Evolutionary conservation across 2,113 vertebrate species (phyloP), one percentile per base, ranked within the genome.

Genomic region (Rhegmatorhina hoffmannsi): DNA sequence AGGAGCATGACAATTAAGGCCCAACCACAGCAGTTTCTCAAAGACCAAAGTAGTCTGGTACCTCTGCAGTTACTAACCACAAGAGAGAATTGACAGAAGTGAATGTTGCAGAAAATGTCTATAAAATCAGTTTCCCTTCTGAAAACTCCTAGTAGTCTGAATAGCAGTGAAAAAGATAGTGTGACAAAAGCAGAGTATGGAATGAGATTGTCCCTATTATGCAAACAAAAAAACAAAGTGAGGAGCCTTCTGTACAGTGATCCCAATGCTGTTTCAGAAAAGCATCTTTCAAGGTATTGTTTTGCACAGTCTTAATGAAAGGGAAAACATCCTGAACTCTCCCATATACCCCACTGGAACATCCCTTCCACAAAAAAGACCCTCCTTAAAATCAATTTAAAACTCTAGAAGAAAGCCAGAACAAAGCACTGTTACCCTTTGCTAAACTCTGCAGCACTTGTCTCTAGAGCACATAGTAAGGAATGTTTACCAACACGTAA

Each of bases 121-220:
- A 46, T 3, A 28, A 62, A 52, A 12, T 53, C 2, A 5, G 1
- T 31, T 78, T 60, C 34, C 19, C 3, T 72, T 49, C n/a, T 31
- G 34, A 21, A 46, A 84, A 46, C 8, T 31, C 25, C 36, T 60
- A 15, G 38, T 84, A 28, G 58, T 29, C 10, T 49, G 25, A 68
- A 13, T 31, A 49, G 38, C 11, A 23, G 43, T 38, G 16, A 68
- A 82, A 82, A 14, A 1, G 40, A 17, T 33, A 66, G 13, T 19
- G 11, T 0, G 0, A 26, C 28, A 83, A 88, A 88, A 76, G 4
- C 14, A 88, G 38, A 72, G 46, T 28, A 52, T 14, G 11, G 13
- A 90, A 59, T 0, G 0, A 47, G 7, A 63, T 68, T 55, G 18
- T 6, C 63, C 13, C 34, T 2, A 0, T 33, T 43, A 75, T 17